These are phyloP conservation scores for Rachycentron canadum DNA, from an alignment of 2,797 vertebrate genomes.

Conservation along the genomic window DNA sequence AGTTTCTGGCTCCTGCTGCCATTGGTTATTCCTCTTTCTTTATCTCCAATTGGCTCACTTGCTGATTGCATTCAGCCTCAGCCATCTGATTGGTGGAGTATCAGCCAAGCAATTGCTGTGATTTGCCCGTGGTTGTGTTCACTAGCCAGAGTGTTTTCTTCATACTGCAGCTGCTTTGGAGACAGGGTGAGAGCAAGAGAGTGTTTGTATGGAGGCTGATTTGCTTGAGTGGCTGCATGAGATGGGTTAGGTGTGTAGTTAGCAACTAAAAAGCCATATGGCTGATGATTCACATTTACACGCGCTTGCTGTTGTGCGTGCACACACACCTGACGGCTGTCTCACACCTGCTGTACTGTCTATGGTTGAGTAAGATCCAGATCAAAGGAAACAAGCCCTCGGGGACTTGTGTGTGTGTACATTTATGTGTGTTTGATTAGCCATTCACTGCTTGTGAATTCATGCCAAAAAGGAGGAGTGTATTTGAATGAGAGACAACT, in stretches of 20 bases:
- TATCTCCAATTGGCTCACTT: conserved; percentile 63
- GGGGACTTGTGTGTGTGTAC: conserved; percentile 51
- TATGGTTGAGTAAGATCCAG: conserved; percentile 72
- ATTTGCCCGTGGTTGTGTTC: conserved; percentile 63
- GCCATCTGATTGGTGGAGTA: conserved; percentile 63
- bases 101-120: conserved; percentile 44
- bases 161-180: conserved; percentile 74
- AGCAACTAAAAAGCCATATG: conserved; percentile 74
- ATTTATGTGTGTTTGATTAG: conserved; percentile 62
- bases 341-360: conserved; percentile 89
- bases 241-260: conserved; percentile 64
- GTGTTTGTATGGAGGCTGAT: conserved; percentile 57
- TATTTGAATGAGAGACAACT: conserved; percentile 71
- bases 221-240: conserved; percentile 57
- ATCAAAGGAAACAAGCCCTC: conserved; percentile 77
- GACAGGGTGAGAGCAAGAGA: conserved; percentile 54
- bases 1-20: conserved; percentile 55
- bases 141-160: conserved; percentile 53
- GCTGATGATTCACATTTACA: conserved; percentile 71
- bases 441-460: conserved; percentile 69
- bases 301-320: conserved; percentile 37
- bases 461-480: conserved; percentile 66
- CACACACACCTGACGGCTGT: conserved; percentile 84
- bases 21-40: conserved; percentile 62
- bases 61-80: conserved; percentile 41